These are phyloP conservation scores for Epinephelus cyanopodus DNA, from an alignment of 2,113 vertebrate genomes.

Conservation along the genomic window DNA sequence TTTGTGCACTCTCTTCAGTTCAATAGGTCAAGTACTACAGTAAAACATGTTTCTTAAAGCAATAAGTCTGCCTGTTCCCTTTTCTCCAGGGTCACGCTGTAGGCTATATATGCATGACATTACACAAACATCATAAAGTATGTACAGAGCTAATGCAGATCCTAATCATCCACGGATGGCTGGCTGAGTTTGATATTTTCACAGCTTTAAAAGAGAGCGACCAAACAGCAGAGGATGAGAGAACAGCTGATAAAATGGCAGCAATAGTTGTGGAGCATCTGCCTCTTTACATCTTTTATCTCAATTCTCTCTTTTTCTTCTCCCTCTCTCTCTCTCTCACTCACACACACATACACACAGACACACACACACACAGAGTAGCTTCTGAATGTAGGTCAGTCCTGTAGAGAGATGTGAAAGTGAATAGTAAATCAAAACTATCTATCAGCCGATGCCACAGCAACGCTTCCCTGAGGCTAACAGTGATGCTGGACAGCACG, in stretches of 20 bases:
- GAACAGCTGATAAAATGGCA: constrained; percentile 13
- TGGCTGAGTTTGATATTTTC: constrained; percentile 6
- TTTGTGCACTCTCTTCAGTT: constrained; percentile 6
- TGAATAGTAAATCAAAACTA: constrained; percentile 82
- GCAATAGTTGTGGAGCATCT: constrained; percentile 16
- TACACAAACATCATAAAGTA: background rate
- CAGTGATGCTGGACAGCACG: constrained; percentile 33
- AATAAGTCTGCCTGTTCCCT: background rate
- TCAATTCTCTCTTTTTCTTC: constrained; percentile 1
- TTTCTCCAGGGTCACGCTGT: background rate
- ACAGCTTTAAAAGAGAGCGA: constrained; percentile 5
- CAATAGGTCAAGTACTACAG: constrained; percentile 7
- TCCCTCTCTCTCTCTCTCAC: constrained; percentile 11
- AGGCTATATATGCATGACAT: background rate
- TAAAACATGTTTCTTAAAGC: background rate
- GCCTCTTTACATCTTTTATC: constrained; percentile 31
- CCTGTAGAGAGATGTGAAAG: constrained; percentile 75
- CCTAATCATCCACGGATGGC: background rate
- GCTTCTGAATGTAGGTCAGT: constrained; percentile 80
- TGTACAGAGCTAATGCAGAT: background rate
- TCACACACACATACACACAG: constrained; percentile 21
- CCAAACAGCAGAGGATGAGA: background rate
- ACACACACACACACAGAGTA: constrained; percentile 13
- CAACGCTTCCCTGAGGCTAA: constrained; percentile 57
- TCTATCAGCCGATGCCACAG: constrained; percentile 61